These are phyloP conservation scores for Anser cygnoides DNA, from an alignment of 2,113 vertebrate species.

Conservation along the genomic window DNA sequence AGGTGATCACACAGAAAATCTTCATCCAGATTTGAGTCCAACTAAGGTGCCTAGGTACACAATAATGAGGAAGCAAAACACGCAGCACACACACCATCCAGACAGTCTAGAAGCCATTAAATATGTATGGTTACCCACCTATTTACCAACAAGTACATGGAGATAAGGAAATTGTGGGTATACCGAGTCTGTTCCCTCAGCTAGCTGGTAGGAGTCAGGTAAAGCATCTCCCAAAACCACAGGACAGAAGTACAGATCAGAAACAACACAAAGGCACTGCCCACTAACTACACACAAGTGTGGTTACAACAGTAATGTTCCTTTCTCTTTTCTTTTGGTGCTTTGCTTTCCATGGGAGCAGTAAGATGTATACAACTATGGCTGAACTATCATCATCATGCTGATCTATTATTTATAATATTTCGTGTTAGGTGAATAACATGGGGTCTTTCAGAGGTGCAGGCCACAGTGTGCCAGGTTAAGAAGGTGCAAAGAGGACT, in stretches of 20 bases:
- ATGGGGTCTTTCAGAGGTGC: accelerated
- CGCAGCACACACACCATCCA: accelerated
- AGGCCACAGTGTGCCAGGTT: accelerated
- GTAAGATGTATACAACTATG: neutral
- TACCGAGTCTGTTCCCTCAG: neutral
- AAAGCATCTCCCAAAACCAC: neutral
- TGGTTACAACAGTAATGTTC: neutral
- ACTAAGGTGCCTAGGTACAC: neutral
- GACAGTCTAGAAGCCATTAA: neutral
- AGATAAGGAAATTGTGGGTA: neutral
- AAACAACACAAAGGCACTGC: neutral
- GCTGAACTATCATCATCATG: neutral
- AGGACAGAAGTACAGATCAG: neutral
- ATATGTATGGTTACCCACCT: neutral
- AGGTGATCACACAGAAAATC: neutral
- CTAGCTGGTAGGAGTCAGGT: too few relatives aligned
- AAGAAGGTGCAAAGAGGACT: neutral
- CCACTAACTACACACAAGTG: accelerated
- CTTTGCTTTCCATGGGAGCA: neutral
- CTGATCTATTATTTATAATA: neutral
- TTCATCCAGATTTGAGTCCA: neutral
- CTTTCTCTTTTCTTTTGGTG: neutral
- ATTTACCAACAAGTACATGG: accelerated
- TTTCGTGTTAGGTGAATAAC: accelerated
- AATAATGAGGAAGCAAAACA: neutral